Evolutionary conservation across 2,797 vertebrate genomes (phyloP).

Genomic region (Gambusia yucatana): DNA sequence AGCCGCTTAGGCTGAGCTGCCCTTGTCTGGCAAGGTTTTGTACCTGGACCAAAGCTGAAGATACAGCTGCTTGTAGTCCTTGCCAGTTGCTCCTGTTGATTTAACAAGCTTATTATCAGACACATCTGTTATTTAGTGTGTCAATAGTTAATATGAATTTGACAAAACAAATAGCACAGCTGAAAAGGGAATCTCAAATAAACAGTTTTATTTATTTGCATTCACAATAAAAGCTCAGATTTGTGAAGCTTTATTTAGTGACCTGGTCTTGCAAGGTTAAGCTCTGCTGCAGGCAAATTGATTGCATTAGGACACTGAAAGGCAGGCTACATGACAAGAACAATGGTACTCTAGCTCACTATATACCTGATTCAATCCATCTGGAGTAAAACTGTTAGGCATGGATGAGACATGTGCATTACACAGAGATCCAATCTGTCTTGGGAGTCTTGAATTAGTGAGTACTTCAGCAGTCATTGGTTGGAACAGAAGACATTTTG

Average conservation of each 20-base stretch:
- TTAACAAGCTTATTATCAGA: constrained; percentile 5
- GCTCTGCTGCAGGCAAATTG: constrained; percentile 41
- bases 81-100: constrained; percentile 14
- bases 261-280: constrained; percentile 43
- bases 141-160: background rate
- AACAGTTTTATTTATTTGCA: background rate
- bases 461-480: constrained; percentile 53
- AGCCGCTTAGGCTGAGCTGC: constrained; percentile 58
- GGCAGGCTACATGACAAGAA: constrained; percentile 48
- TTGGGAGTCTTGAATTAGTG: constrained; percentile 44
- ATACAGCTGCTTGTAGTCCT: constrained; percentile 22
- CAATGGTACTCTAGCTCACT: constrained; percentile 45
- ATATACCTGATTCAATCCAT: constrained; percentile 55
- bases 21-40: constrained; percentile 61
- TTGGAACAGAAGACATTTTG: constrained; percentile 42
- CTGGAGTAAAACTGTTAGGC: constrained; percentile 48
- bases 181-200: background rate
- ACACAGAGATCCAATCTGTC: constrained; percentile 42
- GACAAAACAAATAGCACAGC: background rate
- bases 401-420: constrained; percentile 46
- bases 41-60: constrained; percentile 48
- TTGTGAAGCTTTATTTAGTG: constrained; percentile 14
- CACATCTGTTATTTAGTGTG: constrained; percentile 6
- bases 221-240: background rate
- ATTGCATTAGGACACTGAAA: constrained; percentile 42